A percentile compares a stretch with the other conserved stretches of the same genome.
Conservation (phyloP, 1,140 invertebrate species). For the Paracyclopina nana region DNA sequence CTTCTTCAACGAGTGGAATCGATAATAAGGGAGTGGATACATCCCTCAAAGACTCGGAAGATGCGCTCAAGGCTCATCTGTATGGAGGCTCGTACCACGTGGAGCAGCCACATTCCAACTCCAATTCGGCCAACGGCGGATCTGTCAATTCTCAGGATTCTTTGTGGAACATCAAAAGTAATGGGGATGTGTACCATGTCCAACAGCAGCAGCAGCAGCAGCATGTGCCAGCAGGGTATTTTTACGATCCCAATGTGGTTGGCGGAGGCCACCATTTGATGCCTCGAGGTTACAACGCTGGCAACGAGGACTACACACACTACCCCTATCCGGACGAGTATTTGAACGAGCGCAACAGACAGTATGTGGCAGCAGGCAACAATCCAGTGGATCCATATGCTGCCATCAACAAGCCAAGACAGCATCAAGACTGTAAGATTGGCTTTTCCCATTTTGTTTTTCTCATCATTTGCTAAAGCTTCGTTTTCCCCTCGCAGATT, state of each 20-base stretch:
- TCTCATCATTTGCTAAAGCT: conserved; percentile 10
- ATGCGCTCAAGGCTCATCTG: conserved; percentile 2
- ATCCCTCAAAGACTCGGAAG: too few species aligned
- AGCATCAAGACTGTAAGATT: conserved; percentile 3
- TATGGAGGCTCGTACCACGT: background rate
- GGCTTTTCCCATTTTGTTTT: background rate
- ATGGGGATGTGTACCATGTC: conserved; percentile 14
- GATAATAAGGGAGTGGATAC: background rate
- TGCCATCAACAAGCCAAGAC: conserved; percentile 21
- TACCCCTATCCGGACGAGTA: conserved; percentile 37
- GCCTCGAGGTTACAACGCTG: conserved; percentile 20
- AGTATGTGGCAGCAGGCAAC: too few species aligned
- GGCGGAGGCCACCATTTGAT: conserved; percentile 8
- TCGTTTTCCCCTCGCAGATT: conserved; percentile 38
- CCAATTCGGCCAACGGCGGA: conserved; percentile 54
- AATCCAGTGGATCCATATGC: conserved; percentile 61
- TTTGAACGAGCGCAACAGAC: conserved; percentile 25
- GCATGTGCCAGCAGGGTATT: conserved; percentile 19
- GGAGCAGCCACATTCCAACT: conserved; percentile 68
- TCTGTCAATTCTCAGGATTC: conserved; percentile 83
- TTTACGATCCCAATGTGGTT: conserved; percentile 15
- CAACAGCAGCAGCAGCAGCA: conserved; percentile 14
- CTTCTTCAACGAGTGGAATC: background rate
- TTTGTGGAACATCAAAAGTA: conserved; percentile 66
- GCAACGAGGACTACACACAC: conserved; percentile 61